Evolutionary conservation across 1,140 invertebrate species (phyloP).

Genomic region (Drosophila ficusphila): DNA sequence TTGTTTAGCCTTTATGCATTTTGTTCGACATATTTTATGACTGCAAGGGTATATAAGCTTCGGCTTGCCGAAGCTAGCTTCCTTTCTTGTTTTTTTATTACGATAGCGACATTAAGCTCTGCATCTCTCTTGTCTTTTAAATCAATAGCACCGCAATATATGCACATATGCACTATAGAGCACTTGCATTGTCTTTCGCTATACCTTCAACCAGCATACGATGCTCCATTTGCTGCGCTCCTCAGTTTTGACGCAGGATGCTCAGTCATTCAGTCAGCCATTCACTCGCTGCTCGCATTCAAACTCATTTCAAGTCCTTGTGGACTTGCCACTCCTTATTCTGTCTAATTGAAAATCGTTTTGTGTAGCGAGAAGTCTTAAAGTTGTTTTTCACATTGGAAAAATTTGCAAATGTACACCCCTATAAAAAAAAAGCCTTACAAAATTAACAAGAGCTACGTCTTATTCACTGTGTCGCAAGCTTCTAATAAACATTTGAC

Average conservation of each 20-base stretch:
- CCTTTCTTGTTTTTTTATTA: too few species aligned
- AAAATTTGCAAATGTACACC: constrained; percentile 58
- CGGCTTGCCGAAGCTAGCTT: too few species aligned
- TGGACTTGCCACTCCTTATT: constrained; percentile 70
- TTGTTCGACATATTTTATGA: too few species aligned
- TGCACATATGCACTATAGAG: constrained; percentile 55
- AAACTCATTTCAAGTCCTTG: constrained; percentile 79
- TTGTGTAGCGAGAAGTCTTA: constrained; percentile 53
- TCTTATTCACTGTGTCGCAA: too few species aligned
- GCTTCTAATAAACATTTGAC: too few species aligned
- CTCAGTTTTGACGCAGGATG: constrained; percentile 18
- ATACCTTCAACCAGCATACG: neutral
- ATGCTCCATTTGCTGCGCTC: constrained; percentile 22
- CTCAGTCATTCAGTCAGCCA: constrained; percentile 43
- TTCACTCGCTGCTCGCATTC: constrained; percentile 32
- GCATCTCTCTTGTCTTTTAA: constrained; percentile 62
- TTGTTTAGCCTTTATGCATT: too few species aligned
- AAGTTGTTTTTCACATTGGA: too few species aligned
- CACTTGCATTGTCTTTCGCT: constrained; percentile 4
- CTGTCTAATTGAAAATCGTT: constrained; percentile 80
- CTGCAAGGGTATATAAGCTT: too few species aligned
- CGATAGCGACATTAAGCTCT: too few species aligned
- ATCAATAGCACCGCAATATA: constrained; percentile 76
- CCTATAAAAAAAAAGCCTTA: too few species aligned
- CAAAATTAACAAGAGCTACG: too few species aligned